Base-by-base conservation (phyloP, 2,113 vertebrate genomes). In the Phyllostomus hastatus region DNA sequence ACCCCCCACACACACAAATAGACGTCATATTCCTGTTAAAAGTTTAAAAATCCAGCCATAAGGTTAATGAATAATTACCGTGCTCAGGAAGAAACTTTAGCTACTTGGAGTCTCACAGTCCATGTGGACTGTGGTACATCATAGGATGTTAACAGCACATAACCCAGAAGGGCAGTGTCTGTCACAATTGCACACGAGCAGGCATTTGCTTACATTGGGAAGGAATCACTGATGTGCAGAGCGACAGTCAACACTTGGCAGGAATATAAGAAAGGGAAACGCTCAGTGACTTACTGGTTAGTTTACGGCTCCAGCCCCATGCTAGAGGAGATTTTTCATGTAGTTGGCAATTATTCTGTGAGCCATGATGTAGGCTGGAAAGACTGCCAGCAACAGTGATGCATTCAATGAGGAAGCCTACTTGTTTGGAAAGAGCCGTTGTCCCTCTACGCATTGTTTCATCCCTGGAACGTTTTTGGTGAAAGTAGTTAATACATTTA, bases 81-180 rank as follows among this genome's bases (percentile, higher is more conserved):
- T 85, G 67, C 69, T 88, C 33, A 64, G 86, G 78, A 93, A 84
- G 66, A 96, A 90, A 69, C 31, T 38, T 54, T 22, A 70, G 95
- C 57, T 78, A 12, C 35, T 86, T 52, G 28, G 48, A 86, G 64
- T 83, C 69, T 64, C 64, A 50, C 52, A 83, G 69, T 87, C 87
- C 41, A 28, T 84, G 64, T 38, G 46, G 78, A 67, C 85, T 33
- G 31, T 31, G 59, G 82, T 48, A 20, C 35, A 41, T 80, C 43
- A 1, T 69, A 10, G 46, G 22, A 46, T 50, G 61, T 81, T 70
- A 76, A 88, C 50, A 88, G 43, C 54, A 24, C 15, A 24, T 10
- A 52, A 81, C 66, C 52, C 16, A 26, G 86, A 72, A 95, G 64
- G 91, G 24, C 69, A n/a, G 3, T 16, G 38, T 67, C 41, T 33